Percentiles rank a stretch among this genome's conserved stretches.
Evolutionary conservation across 2,113 vertebrate species (phyloP).

Genomic region (Columba janthina): DNA sequence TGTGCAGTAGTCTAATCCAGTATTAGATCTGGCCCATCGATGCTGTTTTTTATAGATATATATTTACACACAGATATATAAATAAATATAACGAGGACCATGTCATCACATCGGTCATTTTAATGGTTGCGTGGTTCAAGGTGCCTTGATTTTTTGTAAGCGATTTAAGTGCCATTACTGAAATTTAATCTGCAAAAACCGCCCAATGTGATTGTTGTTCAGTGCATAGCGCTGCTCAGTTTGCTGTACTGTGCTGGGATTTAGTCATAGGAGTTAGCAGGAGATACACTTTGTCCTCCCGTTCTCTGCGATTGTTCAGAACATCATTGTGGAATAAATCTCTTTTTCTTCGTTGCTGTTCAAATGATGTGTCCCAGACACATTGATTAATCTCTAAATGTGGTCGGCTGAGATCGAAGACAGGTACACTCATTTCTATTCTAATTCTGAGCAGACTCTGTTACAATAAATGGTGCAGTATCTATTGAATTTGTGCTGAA

Average conservation of each 20-base stretch:
- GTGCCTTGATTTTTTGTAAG: not conserved
- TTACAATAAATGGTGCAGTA: not conserved
- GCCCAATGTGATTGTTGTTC: fast-evolving
- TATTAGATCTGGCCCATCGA: not conserved
- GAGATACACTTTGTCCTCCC: not conserved
- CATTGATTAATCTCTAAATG: not conserved
- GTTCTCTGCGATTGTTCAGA: not conserved
- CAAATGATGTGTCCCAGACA: not conserved
- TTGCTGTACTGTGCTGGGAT: not conserved
- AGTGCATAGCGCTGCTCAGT: fast-evolving
- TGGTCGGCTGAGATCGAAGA: not conserved
- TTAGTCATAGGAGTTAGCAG: not conserved
- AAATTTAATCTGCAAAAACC: not conserved
- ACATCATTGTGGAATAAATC: not conserved
- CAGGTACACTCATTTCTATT: not conserved
- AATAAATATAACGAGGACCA: not conserved
- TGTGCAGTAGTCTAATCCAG: not conserved
- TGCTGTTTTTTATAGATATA: not conserved
- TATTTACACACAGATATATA: too few species aligned
- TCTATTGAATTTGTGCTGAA: not conserved
- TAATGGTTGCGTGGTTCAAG: not conserved
- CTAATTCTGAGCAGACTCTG: not conserved
- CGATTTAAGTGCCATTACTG: not conserved
- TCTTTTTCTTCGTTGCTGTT: not conserved
- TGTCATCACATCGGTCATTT: fast-evolving